Percentiles rank a stretch among this genome's conserved stretches.
Conservation (phyloP, 2,113 vertebrate species). For the Sapayoa aenigma region DNA sequence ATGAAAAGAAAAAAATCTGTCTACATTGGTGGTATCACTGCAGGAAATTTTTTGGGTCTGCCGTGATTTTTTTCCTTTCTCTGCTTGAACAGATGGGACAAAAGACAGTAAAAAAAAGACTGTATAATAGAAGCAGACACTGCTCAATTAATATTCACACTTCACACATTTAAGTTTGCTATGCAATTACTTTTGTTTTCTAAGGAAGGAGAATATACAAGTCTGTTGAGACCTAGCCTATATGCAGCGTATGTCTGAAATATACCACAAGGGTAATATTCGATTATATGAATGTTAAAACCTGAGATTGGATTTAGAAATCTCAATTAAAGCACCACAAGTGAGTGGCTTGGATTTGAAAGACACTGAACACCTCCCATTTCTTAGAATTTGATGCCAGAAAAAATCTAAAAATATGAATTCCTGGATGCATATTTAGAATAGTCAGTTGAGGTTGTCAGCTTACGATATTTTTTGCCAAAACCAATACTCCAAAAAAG, state of each 20-base stretch:
- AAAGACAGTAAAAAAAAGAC: slow-evolving; percentile 2
- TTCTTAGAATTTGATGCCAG: not conserved
- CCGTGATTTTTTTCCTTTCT: slow-evolving; percentile 24
- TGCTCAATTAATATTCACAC: slow-evolving; percentile 1
- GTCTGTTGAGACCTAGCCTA: not conserved
- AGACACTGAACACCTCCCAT: not conserved
- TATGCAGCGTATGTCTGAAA: not conserved
- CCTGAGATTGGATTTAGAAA: not conserved
- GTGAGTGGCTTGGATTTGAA: not conserved
- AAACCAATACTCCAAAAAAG: not conserved
- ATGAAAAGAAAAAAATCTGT: not conserved
- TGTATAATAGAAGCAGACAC: not conserved
- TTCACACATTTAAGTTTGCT: not conserved
- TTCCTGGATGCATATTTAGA: not conserved
- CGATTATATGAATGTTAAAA: not conserved
- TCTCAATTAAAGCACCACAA: not conserved
- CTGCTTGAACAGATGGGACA: slow-evolving; percentile 10
- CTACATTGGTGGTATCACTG: not conserved
- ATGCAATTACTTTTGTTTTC: slow-evolving; percentile 10
- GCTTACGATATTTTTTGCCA: not conserved
- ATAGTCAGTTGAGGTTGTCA: not conserved
- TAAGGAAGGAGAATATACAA: not conserved
- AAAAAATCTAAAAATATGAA: not conserved
- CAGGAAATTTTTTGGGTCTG: not conserved
- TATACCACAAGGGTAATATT: not conserved